phyloP scores from a whole-genome alignment of 53 echinoderm and acorn worm species.

The Apostichopus leukothele region DNA sequence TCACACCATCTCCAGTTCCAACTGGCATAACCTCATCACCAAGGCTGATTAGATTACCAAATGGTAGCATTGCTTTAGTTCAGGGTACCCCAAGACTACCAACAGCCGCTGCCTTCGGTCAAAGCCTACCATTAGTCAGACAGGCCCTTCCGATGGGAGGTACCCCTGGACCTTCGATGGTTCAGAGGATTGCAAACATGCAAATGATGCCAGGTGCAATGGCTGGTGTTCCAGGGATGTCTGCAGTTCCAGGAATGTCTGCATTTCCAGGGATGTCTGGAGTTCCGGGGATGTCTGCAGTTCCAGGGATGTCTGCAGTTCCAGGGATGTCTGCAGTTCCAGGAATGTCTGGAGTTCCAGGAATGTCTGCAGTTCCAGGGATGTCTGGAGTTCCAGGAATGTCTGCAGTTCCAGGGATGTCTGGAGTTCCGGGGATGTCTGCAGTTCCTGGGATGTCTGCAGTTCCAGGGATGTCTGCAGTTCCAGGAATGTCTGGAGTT shows the following conservation, averaged over 20 bases:
- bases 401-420: background rate
- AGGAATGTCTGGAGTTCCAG: slow-evolving; percentile 7
- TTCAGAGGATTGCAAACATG: background rate
- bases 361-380: slow-evolving; percentile 4
- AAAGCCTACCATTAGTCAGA: slow-evolving; percentile 10
- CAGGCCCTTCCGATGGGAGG: background rate
- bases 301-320: background rate
- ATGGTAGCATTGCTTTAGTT: slow-evolving; percentile 13
- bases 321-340: slow-evolving; percentile 25
- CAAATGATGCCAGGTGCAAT: background rate
- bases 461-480: background rate
- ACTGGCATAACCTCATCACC: background rate
- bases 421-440: slow-evolving; percentile 8
- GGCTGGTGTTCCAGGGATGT: slow-evolving; percentile 8
- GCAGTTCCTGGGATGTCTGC: background rate
- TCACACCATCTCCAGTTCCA: slow-evolving; percentile 15
- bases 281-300: background rate
- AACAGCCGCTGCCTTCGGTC: background rate
- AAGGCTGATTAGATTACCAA: slow-evolving; percentile 40
- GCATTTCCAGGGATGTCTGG: background rate
- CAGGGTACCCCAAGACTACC: slow-evolving; percentile 24
- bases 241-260: slow-evolving; percentile 3
- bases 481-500: slow-evolving; percentile 22
- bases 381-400: background rate
- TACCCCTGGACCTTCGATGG: background rate